Base-by-base conservation (phyloP, 2,888 invertebrate species). In the Spodoptera littoralis region DNA sequence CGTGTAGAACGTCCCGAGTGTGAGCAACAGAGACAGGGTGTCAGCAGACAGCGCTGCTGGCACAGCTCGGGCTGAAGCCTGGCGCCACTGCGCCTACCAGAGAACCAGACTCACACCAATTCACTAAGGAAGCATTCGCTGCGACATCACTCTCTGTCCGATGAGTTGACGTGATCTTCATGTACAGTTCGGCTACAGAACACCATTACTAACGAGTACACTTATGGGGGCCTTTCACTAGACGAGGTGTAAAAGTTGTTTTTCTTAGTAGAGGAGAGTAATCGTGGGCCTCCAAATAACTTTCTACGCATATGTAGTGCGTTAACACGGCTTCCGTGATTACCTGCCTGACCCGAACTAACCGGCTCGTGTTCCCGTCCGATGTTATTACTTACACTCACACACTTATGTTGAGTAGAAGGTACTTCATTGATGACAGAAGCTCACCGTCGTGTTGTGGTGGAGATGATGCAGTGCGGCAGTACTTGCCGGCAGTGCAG, bases 191-290 rank as follows among this genome's bases (percentile, higher is more conserved):
- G 36, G 9, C 36, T 9, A 8, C 36, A 8, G 36, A 6, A 36
- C 36, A 36, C 9, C 36, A 36, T 36, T 8, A 36, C 8, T 47
- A 22, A 9, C 42, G 4, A 30, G 53, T 3, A 47, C 36, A 11
- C 13, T 46, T 30, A 59, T 49, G 45, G 43, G 46, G 47, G 60
- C 60, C 49, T 57, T 56, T 57, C 57, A 52, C 58, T 43, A 44
- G 41, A 18, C 24, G 52, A 30, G 42, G 45, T 46, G 74, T 63
- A 73, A 71, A 69, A 63, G 74, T 71, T 63, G 56, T 74, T 60
- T 56, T 47, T 53, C 24, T 30, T 51, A 52, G 41, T 47, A 22
- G 30, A 43, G 49, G 52, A 48, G 36, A 36, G 51, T 53, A 30
- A 52, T 48, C 30, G 60, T 41, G 57, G 36, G 27, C n/a, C 22